A percentile compares a stretch with the other conserved stretches of the same genome.
phyloP scores from a whole-genome alignment of 2,888 invertebrate genomes.

The Philopedon plagiatum region DNA sequence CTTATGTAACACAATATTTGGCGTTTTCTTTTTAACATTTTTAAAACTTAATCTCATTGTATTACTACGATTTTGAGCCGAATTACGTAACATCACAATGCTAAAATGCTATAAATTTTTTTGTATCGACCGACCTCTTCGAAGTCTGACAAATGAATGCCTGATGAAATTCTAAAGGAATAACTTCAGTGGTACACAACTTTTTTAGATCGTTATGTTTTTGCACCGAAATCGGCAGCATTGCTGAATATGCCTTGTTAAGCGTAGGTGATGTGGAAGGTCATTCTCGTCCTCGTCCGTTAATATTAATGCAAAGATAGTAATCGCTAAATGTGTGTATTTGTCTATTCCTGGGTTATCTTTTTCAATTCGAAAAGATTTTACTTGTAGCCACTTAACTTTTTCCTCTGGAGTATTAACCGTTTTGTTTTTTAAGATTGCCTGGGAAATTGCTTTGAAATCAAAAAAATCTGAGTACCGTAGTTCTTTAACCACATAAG shows the following conservation, averaged over 20 bases:
- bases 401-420: constrained; percentile 11
- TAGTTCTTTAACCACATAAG: constrained; percentile 18
- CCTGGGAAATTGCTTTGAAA: constrained; percentile 24
- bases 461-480: constrained; percentile 16
- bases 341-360: background rate
- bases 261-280: background rate
- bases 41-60: too few relatives aligned
- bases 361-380: constrained; percentile 22
- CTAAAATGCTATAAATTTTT: too few relatives aligned
- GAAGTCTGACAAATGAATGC: too few relatives aligned
- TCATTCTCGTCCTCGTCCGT: constrained; percentile 7
- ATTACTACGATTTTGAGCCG: too few relatives aligned
- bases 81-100: too few relatives aligned
- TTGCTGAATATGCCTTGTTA: constrained; percentile 15
- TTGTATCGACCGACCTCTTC: too few relatives aligned
- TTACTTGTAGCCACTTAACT: constrained; percentile 23
- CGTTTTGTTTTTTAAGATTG: constrained; percentile 15
- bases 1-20: too few relatives aligned
- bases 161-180: constrained; percentile 20
- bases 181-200: background rate
- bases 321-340: background rate
- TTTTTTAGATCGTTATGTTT: constrained; percentile 15
- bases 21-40: too few relatives aligned
- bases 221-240: constrained; percentile 14
- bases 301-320: constrained; percentile 9